phyloP scores from a whole-genome alignment of 2,113 vertebrate species.

The Monopterus albus region DNA sequence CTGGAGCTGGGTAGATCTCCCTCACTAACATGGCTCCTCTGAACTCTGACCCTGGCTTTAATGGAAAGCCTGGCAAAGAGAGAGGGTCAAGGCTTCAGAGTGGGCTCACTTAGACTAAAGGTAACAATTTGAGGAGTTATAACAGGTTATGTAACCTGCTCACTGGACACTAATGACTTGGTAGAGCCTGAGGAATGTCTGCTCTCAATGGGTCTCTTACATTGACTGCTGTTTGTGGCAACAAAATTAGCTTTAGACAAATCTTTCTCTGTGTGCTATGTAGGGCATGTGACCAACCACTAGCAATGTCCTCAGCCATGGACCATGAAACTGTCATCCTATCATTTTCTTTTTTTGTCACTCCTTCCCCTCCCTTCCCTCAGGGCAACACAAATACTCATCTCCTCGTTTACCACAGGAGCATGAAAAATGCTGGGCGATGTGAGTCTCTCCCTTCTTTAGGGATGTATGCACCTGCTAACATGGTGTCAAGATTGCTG shows the following conservation, averaged over 20 bases:
- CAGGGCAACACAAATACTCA: background rate
- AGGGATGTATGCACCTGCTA: background rate
- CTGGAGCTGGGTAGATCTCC: slow-evolving; percentile 46
- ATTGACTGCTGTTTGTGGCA: slow-evolving; percentile 62
- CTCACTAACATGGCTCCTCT: slow-evolving; percentile 51
- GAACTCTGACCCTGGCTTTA: slow-evolving; percentile 68
- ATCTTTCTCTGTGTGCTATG: slow-evolving; percentile 51
- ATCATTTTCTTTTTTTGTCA: slow-evolving; percentile 1
- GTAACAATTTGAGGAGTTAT: slow-evolving; percentile 72
- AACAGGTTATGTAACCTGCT: slow-evolving; percentile 72
- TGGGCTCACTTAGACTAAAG: slow-evolving; percentile 55
- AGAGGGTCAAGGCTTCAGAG: slow-evolving; percentile 53
- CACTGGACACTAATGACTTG: slow-evolving; percentile 53
- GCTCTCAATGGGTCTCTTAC: slow-evolving; percentile 63
- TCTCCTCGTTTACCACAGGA: slow-evolving; percentile 12
- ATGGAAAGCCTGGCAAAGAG: slow-evolving; percentile 53
- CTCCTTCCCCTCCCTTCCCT: slow-evolving; percentile 1
- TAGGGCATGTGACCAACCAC: slow-evolving; percentile 53
- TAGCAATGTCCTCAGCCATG: slow-evolving; percentile 27
- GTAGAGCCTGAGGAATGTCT: slow-evolving; percentile 63
- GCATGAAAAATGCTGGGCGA: background rate
- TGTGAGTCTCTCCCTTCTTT: background rate
- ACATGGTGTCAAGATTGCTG: background rate
- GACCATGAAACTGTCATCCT: slow-evolving; percentile 27
- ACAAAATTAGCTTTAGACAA: slow-evolving; percentile 68